Evolutionary conservation across 2,797 vertebrate species (phyloP).

Genomic region (Pseudochromis fuscus): DNA sequence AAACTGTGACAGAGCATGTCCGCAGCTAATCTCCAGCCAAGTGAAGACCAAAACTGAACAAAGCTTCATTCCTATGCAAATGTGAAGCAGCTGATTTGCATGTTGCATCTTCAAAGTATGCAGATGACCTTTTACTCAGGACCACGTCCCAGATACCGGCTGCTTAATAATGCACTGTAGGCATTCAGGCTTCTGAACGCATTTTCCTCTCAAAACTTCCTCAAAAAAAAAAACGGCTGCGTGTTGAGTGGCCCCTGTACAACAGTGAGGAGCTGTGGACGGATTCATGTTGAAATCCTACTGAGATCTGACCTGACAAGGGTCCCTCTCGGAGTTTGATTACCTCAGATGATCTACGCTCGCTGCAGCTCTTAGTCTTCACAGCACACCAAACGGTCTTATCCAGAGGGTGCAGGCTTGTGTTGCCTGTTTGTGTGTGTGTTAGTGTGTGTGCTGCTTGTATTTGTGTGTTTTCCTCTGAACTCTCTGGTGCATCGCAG

Average conservation of each 20-base stretch:
- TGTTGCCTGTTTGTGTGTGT: too few relatives aligned
- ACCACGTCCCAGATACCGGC: conserved; percentile 58
- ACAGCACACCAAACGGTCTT: conserved; percentile 20
- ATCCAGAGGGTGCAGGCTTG: conserved; percentile 3
- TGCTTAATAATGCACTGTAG: conserved; percentile 51
- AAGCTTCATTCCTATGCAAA: conserved; percentile 48
- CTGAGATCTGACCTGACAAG: conserved; percentile 74
- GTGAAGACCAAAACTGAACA: conserved; percentile 5
- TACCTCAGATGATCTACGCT: conserved; percentile 62
- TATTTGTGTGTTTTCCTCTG: conserved; percentile 35
- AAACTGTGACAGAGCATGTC: conserved; percentile 9
- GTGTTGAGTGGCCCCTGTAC: conserved; percentile 48
- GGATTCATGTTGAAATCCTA: conserved; percentile 66
- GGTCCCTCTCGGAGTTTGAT: conserved; percentile 64
- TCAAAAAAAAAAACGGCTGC: conserved; percentile 38
- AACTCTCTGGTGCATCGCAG: conserved; percentile 28
- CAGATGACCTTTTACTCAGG: conserved; percentile 64
- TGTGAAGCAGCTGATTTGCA: conserved; percentile 54
- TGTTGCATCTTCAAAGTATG: conserved; percentile 56
- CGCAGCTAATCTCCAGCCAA: not conserved
- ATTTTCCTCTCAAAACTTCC: conserved; percentile 46
- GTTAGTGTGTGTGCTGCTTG: conserved; percentile 19
- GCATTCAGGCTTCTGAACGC: conserved; percentile 42
- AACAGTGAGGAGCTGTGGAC: conserved; percentile 44
- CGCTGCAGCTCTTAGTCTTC: conserved; percentile 24